Conservation (phyloP, 2,797 vertebrate genomes). For the Dromococcyx pavoninus region DNA sequence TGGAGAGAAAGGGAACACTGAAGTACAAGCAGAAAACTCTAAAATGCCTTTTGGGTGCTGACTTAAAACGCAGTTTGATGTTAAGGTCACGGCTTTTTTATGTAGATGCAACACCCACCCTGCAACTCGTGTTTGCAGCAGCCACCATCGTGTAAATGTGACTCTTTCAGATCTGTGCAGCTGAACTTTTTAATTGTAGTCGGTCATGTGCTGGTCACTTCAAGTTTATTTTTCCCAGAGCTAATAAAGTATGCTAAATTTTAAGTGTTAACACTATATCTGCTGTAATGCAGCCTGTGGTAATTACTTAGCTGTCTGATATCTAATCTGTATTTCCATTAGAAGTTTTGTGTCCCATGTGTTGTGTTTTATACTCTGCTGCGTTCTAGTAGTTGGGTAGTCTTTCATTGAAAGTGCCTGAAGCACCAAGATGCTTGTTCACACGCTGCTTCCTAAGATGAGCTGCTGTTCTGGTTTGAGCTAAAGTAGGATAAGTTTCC, state of each 20-base stretch:
- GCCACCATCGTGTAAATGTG: background rate
- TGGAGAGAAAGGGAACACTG: background rate
- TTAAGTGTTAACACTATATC: background rate
- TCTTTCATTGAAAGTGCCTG: background rate
- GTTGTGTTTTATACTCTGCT: background rate
- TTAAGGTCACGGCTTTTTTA: background rate
- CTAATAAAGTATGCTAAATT: background rate
- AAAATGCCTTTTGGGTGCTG: background rate
- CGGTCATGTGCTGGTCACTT: fast-evolving
- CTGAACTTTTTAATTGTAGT: background rate
- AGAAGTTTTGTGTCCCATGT: background rate
- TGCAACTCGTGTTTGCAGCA: background rate
- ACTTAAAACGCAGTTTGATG: background rate
- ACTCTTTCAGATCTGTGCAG: background rate
- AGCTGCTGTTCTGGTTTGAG: background rate
- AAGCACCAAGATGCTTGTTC: background rate
- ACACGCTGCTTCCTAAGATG: background rate
- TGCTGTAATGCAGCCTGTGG: background rate
- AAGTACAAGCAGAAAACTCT: background rate
- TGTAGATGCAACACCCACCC: background rate
- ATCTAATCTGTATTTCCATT: background rate
- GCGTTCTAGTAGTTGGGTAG: background rate
- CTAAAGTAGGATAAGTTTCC: too few relatives aligned
- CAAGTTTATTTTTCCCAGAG: background rate
- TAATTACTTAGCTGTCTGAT: background rate